Evolutionary conservation across 2,888 invertebrate genomes (phyloP).

Genomic region (Macrophya annulata): DNA sequence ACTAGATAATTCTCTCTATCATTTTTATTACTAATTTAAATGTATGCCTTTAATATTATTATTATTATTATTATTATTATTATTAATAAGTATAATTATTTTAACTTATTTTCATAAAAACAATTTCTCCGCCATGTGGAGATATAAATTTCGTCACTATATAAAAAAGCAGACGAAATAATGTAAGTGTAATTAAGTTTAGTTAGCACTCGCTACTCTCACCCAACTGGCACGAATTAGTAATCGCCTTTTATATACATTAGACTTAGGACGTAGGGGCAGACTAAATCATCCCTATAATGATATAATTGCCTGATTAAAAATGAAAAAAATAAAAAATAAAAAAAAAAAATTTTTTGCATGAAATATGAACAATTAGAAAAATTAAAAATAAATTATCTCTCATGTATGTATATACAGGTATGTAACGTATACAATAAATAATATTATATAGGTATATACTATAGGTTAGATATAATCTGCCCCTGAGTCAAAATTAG

Average conservation of each 20-base stretch:
- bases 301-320: background rate
- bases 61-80: background rate
- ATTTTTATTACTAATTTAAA: slow-evolving; percentile 53
- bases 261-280: slow-evolving; percentile 53
- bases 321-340: background rate
- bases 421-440: background rate
- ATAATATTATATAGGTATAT: background rate
- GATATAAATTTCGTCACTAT: background rate
- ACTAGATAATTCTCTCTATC: slow-evolving; percentile 5
- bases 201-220: slow-evolving; percentile 79
- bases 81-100: background rate
- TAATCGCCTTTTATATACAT: slow-evolving; percentile 40
- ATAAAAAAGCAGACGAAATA: slow-evolving; percentile 71
- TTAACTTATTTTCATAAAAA: background rate
- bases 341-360: background rate
- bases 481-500: slow-evolving; percentile 39
- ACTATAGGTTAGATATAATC: slow-evolving; percentile 23
- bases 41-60: background rate
- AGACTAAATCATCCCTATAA: slow-evolving; percentile 2
- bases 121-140: background rate
- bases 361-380: too few species aligned
- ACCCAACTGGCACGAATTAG: slow-evolving; percentile 83
- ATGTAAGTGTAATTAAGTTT: slow-evolving; percentile 76
- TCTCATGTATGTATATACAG: background rate
- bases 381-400: background rate